Evolutionary conservation across 2,113 vertebrate genomes (phyloP), one percentile per base, ranked within the genome.

Genomic region (Pollachius pollachius): DNA sequence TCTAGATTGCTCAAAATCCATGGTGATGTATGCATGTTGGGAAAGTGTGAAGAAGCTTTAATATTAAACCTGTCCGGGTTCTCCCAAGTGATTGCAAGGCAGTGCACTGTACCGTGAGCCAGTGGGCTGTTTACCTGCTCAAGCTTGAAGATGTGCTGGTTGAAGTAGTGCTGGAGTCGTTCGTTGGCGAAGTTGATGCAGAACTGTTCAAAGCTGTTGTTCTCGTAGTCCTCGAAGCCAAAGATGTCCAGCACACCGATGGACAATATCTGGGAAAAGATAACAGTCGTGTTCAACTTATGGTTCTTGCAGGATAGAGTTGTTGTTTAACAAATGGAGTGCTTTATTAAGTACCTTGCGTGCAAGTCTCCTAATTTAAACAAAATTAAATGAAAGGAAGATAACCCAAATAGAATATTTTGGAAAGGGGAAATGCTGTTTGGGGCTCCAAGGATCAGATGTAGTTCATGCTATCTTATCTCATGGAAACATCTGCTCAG

Each of bases 111-210:
- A 17, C 54, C 54, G 54, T 56, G 54, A 5, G 54, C 15, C 2
- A 1, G 41, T 48, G 41, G 8, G 41, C 8, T 13, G 59, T 67
- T 86, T 75, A 98, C 97, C 85, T 99, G 97, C 65, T 99, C 97
- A 13, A 98, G 90, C 76, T 99, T 98, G 84, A 99, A 99, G 81
- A 97, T 98, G 91, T 99, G 97, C 69, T 97, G 97, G 90, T 99
- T 99, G 84, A 99, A 99, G 89, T 99, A 99, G 88, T 99, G 95
- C 85, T 99, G 97, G 64, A 99, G 94, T 71, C 97, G 94, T 71
- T 99, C 97, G 1, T 99, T 99, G 85, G 97, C 97, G 19, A 97
- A 99, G 92, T 99, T 99, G 82, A 99, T 99, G 91, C 97, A 99
- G 89, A 99, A 98, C 76, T 99, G 97, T 52, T 99, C 97, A 19